Evolutionary conservation across 1,140 invertebrate genomes (phyloP), one percentile per base, ranked within the genome.

Genomic region (Bilobella aurantiaca): DNA sequence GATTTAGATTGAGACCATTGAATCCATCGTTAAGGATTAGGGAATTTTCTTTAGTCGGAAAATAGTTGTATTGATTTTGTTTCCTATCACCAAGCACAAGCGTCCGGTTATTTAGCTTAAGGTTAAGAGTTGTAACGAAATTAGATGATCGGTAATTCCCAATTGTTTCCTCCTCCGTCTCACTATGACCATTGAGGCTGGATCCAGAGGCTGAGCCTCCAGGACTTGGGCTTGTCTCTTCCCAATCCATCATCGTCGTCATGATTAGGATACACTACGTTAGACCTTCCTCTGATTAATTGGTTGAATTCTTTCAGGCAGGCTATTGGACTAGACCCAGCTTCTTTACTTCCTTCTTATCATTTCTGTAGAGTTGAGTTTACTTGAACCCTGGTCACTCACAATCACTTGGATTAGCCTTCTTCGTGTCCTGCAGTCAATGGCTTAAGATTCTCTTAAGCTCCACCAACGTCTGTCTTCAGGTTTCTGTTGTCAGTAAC

Each of bases 1-100:
- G 49, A 53, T 53, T 53, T 16, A 53, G 49, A 53, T 53, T 53
- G 49, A 53, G 49, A 53, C 49, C 49, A 53, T 53, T 53, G 49
- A 53, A 53, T 16, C 49, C 49, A 23, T 53, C 49, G 49, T 53
- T 53, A 5, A 53, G 49, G 5, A 53, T 5, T 16, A 53, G 49
- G 49, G 49, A 53, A 23, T 53, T 53, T 53, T 53, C 49, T 53
- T 53, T 53, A 23, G 3, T 5, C 8, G 49, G 49, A 23, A 53
- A 53, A 23, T 53, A 53, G 23, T 8, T 5, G 49, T 53, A 23
- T 14, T 53, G 49, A 53, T 53, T 53, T 18, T 12, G 49, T 23
- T 53, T 53, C 49, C 25, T 53, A 53, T 53, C 49, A 53, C 49
- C 49, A 14, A 12, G 49, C 49, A 53, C 14, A 5, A 53, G 8